Evolutionary conservation across 1,140 invertebrate species (phyloP).

Genomic region (Phortica variegata): DNA sequence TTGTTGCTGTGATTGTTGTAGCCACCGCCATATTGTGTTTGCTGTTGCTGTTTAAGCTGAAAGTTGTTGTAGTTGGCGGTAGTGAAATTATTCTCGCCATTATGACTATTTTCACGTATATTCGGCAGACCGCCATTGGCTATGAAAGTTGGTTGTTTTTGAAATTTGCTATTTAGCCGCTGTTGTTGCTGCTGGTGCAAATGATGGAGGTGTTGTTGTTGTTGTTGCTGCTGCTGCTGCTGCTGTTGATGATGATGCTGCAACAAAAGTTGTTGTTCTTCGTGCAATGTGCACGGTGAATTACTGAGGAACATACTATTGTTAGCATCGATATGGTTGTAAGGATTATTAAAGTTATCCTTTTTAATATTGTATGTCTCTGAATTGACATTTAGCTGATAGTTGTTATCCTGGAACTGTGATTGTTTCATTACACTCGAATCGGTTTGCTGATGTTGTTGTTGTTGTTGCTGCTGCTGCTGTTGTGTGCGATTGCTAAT

Average conservation of each 20-base stretch:
- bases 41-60: slow-evolving; percentile 2
- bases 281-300: slow-evolving; percentile 20
- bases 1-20: slow-evolving; percentile 12
- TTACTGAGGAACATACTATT: slow-evolving; percentile 8
- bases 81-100: slow-evolving; percentile 24
- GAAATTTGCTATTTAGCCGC: slow-evolving; percentile 42
- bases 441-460: slow-evolving; percentile 23
- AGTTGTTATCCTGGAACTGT: slow-evolving; percentile 45
- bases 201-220: slow-evolving; percentile 31
- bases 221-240: slow-evolving; percentile 17
- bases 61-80: slow-evolving; percentile 3
- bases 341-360: slow-evolving; percentile 29
- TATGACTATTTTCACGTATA: slow-evolving; percentile 43
- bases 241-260: slow-evolving; percentile 38
- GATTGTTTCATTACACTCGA: slow-evolving; percentile 50
- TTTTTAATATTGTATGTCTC: slow-evolving; percentile 51
- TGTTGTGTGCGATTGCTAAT: slow-evolving; percentile 20
- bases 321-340: slow-evolving; percentile 11
- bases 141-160: slow-evolving; percentile 46
- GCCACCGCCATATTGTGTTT: slow-evolving; percentile 2
- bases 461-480: slow-evolving; percentile 14
- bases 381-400: slow-evolving; percentile 33
- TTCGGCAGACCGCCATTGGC: slow-evolving; percentile 47
- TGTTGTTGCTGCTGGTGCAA: slow-evolving; percentile 49
- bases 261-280: slow-evolving; percentile 41